Evolutionary conservation across 2,888 invertebrate species (phyloP), one percentile per base, ranked within the genome.

Genomic region (Acleris holmiana): DNA sequence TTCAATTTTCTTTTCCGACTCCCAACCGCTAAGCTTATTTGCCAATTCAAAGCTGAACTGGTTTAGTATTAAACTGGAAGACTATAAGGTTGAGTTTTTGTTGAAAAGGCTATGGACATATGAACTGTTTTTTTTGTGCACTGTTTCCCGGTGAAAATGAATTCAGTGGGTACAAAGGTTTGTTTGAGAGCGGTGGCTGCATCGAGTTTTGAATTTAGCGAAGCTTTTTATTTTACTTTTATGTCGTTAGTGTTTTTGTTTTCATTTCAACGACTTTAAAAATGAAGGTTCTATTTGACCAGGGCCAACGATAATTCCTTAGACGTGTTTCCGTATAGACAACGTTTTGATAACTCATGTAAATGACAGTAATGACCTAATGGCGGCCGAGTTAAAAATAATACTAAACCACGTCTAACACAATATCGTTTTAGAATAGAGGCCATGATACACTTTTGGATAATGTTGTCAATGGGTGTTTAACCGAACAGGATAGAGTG

Each of bases 91-190:
- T 21, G 17, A 53, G 41, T 29, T 64, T 58, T 5, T 18, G 23
- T 17, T 46, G 51, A 2, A 19, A 65, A 61, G 54, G 69, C 63
- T 55, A 48, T 66, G 67, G 67, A 59, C 66, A 66, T 50, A 67
- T 66, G 71, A 72, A 73, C 66, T 73, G 62, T 73, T 76, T 74
- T 73, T 71, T 76, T 76, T 74, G 71, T 77, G 65, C 55, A 49
- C 62, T 64, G 70, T 74, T 74, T 76, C 70, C 68, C 67, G 71
- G 76, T 75, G 72, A 67, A 79, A 79, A 79, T 77, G 72, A 76
- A 80, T 79, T 75, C 69, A 72, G 71, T 62, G 64, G 68, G 69
- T 54, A 54, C 58, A 60, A 67, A 71, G 73, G 72, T 82, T 75
- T 76, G 76, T 76, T 73, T 71, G 68, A 70, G 67, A 67, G 69